Conservation (phyloP, 2,888 invertebrate genomes). For the Oscheius sp. region DNA sequence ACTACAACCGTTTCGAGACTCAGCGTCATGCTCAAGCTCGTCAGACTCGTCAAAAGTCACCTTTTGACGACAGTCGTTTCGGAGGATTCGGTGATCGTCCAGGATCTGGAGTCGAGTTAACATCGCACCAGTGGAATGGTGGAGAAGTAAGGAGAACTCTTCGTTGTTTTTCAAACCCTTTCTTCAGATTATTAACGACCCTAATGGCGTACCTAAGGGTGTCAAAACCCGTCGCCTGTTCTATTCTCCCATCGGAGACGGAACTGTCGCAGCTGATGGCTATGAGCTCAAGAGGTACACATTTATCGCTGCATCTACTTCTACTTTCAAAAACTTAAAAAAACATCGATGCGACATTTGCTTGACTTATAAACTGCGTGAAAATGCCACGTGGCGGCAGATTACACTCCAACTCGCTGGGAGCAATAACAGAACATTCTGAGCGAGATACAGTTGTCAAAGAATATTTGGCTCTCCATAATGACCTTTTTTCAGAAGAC, state of each 20-base stretch:
- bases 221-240: slow-evolving; percentile 64
- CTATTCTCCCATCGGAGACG: slow-evolving; percentile 68
- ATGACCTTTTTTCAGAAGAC: slow-evolving; percentile 53
- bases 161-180: neutral
- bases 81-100: slow-evolving; percentile 66
- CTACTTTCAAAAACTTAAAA: neutral
- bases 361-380: too few relatives aligned
- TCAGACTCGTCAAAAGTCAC: slow-evolving; percentile 32
- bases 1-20: slow-evolving; percentile 69
- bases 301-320: neutral
- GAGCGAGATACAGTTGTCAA: neutral
- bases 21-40: slow-evolving; percentile 47
- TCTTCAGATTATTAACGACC: slow-evolving; percentile 60
- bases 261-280: slow-evolving; percentile 67
- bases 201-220: slow-evolving; percentile 54
- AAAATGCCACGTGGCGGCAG: too few relatives aligned
- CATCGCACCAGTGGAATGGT: slow-evolving; percentile 63
- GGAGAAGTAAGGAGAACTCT: slow-evolving; percentile 64
- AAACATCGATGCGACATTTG: neutral
- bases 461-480: too few relatives aligned
- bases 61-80: slow-evolving; percentile 57
- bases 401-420: too few relatives aligned
- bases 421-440: neutral
- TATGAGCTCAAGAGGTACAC: slow-evolving; percentile 64
- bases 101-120: slow-evolving; percentile 66